Conservation (phyloP, 2,888 invertebrate genomes). For the Pimpla rufipes region DNA sequence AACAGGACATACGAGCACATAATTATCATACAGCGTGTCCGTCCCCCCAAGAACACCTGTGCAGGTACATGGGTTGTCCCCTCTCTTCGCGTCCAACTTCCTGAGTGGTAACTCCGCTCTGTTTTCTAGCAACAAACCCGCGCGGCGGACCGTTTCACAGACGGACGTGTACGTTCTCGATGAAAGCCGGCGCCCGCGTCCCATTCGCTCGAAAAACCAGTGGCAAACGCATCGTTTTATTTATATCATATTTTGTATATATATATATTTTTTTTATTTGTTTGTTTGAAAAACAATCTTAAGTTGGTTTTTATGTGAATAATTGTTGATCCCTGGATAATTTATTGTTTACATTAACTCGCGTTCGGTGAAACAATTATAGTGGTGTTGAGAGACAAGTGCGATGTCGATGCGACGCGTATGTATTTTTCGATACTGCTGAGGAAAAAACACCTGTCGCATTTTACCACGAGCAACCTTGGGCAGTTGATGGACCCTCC, state of each 20-base stretch:
- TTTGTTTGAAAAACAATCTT: neutral
- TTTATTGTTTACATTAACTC: neutral
- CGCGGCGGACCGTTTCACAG: conserved; percentile 70
- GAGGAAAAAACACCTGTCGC: neutral
- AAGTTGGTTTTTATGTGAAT: neutral
- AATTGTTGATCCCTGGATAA: neutral
- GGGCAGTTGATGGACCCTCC: conserved; percentile 41
- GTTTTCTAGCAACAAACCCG: conserved; percentile 74
- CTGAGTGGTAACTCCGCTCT: conserved; percentile 74
- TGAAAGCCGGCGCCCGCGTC: conserved; percentile 40
- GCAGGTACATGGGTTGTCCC: conserved; percentile 69
- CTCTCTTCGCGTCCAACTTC: conserved; percentile 73
- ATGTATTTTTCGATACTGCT: neutral
- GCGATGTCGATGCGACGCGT: neutral
- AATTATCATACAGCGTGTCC: conserved; percentile 51
- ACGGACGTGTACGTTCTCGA: conserved; percentile 62
- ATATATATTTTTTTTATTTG: neutral
- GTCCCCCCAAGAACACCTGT: conserved; percentile 76
- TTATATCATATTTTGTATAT: neutral
- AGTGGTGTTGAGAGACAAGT: neutral
- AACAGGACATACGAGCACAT: conserved; percentile 47
- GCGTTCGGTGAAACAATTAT: neutral
- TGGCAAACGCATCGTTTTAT: conserved; percentile 1
- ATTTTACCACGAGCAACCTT: neutral
- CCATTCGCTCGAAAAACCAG: neutral